Evolutionary conservation across 2,113 vertebrate species (phyloP).

Genomic region (Neolamprologus hecqui): DNA sequence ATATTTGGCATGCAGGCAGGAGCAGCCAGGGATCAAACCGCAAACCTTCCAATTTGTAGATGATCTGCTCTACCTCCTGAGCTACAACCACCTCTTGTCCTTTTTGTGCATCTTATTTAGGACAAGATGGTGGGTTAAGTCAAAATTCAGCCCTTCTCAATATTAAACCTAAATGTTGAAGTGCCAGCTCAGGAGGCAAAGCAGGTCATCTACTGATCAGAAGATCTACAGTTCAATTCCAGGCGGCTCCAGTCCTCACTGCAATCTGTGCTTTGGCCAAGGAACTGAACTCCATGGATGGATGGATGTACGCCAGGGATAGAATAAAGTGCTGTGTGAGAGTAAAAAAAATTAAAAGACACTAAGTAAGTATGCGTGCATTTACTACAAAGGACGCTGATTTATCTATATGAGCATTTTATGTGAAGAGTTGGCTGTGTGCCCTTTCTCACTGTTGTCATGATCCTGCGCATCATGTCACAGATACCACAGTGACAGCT

Average conservation of each 20-base stretch:
- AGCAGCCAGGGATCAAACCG: background rate
- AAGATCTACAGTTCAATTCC: background rate
- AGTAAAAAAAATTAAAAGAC: background rate
- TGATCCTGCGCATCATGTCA: background rate
- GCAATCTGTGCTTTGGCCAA: background rate
- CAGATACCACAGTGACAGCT: background rate
- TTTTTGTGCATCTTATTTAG: background rate
- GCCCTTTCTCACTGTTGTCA: background rate
- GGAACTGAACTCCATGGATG: background rate
- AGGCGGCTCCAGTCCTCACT: accelerated
- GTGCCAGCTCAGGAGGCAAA: background rate
- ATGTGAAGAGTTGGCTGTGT: background rate
- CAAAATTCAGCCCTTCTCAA: background rate
- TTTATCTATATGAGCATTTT: background rate
- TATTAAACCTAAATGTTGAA: background rate
- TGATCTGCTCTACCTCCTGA: background rate
- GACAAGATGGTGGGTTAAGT: background rate
- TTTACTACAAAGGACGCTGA: background rate
- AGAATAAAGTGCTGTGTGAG: background rate
- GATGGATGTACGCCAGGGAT: background rate
- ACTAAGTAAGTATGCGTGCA: background rate
- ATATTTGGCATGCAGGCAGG: background rate
- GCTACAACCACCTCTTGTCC: background rate
- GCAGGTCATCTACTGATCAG: background rate
- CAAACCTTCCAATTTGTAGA: background rate